Conservation (phyloP, 2,797 vertebrate genomes). For the Acanthurus leucopareius region DNA sequence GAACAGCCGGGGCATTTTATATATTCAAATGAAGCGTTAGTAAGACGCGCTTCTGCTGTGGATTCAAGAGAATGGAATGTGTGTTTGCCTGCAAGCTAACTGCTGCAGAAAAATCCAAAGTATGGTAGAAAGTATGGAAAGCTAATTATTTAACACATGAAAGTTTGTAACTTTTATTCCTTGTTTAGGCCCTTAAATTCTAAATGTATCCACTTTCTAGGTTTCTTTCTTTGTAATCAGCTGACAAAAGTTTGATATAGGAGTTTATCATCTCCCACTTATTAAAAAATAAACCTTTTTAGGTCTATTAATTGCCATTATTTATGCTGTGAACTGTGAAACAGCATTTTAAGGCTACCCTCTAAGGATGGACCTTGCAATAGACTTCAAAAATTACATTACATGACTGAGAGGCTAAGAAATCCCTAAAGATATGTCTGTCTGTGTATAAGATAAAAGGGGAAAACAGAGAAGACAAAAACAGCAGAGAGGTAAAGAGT, state of each 20-base stretch:
- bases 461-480: slow-evolving; percentile 26
- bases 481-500: slow-evolving; percentile 6
- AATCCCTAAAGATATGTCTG: slow-evolving; percentile 46
- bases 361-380: slow-evolving; percentile 16
- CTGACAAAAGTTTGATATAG: background rate
- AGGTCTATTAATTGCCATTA: background rate
- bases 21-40: slow-evolving; percentile 46
- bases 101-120: slow-evolving; percentile 19
- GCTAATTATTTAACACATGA: slow-evolving; percentile 20
- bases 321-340: slow-evolving; percentile 10
- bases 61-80: slow-evolving; percentile 31
- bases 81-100: slow-evolving; percentile 44
- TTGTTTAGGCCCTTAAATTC: background rate
- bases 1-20: slow-evolving; percentile 50
- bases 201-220: slow-evolving; percentile 1
- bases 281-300: background rate
- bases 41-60: slow-evolving; percentile 21
- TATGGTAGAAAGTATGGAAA: slow-evolving; percentile 14
- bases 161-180: slow-evolving; percentile 24
- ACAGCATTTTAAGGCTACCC: background rate
- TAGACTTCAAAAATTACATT: slow-evolving; percentile 16
- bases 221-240: background rate
- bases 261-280: slow-evolving; percentile 11
- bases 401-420: background rate
- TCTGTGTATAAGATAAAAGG: slow-evolving; percentile 34